Evolutionary conservation across 2,113 vertebrate genomes (phyloP).

Genomic region (Notechis scutatus): DNA sequence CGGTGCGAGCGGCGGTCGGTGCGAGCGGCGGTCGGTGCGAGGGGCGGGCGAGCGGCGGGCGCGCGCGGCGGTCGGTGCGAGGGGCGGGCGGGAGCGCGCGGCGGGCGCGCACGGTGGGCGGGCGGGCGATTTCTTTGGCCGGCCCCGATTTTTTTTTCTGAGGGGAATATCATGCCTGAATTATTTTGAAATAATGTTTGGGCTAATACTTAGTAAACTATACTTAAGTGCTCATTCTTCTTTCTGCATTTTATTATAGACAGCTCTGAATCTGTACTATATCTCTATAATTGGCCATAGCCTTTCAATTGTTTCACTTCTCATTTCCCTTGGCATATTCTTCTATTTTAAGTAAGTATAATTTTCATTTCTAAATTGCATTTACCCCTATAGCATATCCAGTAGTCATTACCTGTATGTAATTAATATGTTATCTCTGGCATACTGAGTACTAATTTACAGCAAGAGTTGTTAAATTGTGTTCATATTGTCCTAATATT

Average conservation of each 20-base stretch:
- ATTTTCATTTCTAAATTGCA: conserved; percentile 17
- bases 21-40: too few species aligned
- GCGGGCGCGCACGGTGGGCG: too few species aligned
- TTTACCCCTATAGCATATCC: background rate
- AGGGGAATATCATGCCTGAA: too few species aligned
- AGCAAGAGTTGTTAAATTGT: background rate
- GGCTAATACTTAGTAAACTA: background rate
- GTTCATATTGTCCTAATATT: background rate
- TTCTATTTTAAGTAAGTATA: conserved; percentile 95
- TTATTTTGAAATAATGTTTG: background rate
- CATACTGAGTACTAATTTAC: background rate
- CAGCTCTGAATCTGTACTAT: conserved; percentile 92
- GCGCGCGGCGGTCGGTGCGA: too few species aligned
- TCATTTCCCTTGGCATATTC: conserved; percentile 94
- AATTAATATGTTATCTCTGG: background rate
- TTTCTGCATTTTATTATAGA: conserved; percentile 75
- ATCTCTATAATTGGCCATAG: conserved; percentile 95
- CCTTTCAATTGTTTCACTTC: conserved; percentile 86
- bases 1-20: too few species aligned
- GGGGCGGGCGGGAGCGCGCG: too few species aligned
- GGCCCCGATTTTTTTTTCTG: too few species aligned
- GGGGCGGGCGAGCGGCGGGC: too few species aligned
- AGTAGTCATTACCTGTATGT: background rate
- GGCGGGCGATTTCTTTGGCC: too few species aligned
- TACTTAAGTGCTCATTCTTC: background rate